Conservation (phyloP, 2,113 vertebrate genomes). For the Sakesphorus luctuosus region DNA sequence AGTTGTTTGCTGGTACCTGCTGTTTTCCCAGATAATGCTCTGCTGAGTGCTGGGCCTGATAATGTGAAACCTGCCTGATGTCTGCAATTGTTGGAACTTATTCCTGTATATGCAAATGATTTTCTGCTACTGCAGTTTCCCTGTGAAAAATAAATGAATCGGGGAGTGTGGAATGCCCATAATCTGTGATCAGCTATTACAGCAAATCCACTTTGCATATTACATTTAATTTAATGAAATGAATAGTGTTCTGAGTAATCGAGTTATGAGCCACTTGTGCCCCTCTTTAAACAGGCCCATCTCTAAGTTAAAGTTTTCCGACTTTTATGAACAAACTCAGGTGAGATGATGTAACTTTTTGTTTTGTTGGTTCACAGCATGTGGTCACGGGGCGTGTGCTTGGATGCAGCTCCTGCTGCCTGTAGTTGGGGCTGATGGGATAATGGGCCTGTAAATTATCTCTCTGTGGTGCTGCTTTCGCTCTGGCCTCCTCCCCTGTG, state of each 20-base stretch:
- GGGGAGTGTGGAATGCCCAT: not conserved
- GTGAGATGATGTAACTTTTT: not conserved
- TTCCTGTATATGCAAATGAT: constrained; percentile 21
- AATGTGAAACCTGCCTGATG: not conserved
- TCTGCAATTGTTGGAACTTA: not conserved
- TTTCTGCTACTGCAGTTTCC: not conserved
- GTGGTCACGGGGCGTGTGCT: not conserved
- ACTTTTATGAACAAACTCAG: not conserved
- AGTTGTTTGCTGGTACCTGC: not conserved
- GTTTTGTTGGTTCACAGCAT: not conserved
- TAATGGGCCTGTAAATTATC: constrained; percentile 51
- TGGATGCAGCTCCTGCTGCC: not conserved
- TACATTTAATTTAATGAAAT: constrained; percentile 46
- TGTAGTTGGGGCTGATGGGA: not conserved
- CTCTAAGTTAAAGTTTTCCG: not conserved
- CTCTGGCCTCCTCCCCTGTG: constrained; percentile 7
- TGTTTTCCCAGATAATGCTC: not conserved
- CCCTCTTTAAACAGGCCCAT: not conserved
- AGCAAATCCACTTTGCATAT: constrained; percentile 37
- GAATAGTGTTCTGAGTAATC: constrained; percentile 14
- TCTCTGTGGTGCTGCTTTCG: constrained; percentile 21
- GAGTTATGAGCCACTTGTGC: constrained; percentile 15
- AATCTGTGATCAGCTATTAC: constrained; percentile 46
- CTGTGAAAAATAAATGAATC: constrained; percentile 39
- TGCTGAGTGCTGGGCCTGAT: not conserved